Evolutionary conservation across 2,113 vertebrate genomes (phyloP).

Genomic region (Hippocampus mohnikei): DNA sequence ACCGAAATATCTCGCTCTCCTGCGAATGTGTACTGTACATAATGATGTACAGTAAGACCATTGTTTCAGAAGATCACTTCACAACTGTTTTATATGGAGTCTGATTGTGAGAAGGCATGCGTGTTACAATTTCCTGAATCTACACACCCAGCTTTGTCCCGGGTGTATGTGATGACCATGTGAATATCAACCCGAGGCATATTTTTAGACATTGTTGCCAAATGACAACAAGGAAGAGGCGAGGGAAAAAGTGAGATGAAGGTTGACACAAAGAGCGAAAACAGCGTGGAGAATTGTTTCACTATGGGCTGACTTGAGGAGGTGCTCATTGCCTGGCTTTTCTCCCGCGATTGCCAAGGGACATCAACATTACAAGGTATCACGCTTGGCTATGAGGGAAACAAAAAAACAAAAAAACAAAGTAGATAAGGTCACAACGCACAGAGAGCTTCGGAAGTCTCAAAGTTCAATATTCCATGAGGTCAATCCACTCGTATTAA

Average conservation of each 20-base stretch:
- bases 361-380: slow-evolving; percentile 48
- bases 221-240: slow-evolving; percentile 2
- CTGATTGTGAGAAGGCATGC: neutral
- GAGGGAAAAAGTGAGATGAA: neutral
- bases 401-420: neutral
- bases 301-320: slow-evolving; percentile 55
- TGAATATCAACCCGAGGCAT: slow-evolving; percentile 16
- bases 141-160: neutral
- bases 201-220: slow-evolving; percentile 7
- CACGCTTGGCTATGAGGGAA: slow-evolving; percentile 28
- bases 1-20: too few species aligned
- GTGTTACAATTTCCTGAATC: neutral
- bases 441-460: slow-evolving; percentile 6
- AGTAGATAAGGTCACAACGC: slow-evolving; percentile 37
- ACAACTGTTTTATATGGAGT: too few species aligned
- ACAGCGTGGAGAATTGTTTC: slow-evolving; percentile 19
- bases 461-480: slow-evolving; percentile 6
- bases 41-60: too few species aligned
- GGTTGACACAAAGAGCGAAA: neutral
- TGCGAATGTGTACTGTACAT: too few species aligned
- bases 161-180: slow-evolving; percentile 12
- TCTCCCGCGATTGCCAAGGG: slow-evolving; percentile 29
- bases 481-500: slow-evolving; percentile 13
- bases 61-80: too few species aligned
- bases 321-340: slow-evolving; percentile 30